Base-by-base conservation (phyloP, 1,140 invertebrate genomes). In the Zaprionus lachaisei region DNA sequence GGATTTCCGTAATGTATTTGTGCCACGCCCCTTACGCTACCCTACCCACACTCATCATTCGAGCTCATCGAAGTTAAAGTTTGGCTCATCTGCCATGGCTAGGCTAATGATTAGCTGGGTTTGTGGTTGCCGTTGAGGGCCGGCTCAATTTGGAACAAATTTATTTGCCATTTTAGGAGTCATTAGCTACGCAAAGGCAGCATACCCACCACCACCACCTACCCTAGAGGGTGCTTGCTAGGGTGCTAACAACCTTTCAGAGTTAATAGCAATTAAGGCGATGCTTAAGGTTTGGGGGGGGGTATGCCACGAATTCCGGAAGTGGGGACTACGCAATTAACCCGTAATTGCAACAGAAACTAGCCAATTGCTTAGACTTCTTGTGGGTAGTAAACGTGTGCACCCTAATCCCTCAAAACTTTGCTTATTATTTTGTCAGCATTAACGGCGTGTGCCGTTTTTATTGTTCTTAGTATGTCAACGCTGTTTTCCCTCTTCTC, bases 81-180 rank as follows among this genome's bases (percentile, higher is more conserved):
- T 44, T n/a, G 2, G 0, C 5, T 41, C 15, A 41, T 14, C 38
- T n/a, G 5, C 38, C 5, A 44, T 44, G 5, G 38, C 15, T 44
- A 15, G 6, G 15, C 7, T 47, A 47, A n/a, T 47, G 7, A 9
- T 47, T 47, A 17, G 1, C 41, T n/a, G n/a, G 41, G 41, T 17
- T 57, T 72, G 62, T 15, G 69, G 62, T 72, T 65, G 28, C 37
- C 31, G 41, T 47, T 17, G n/a, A 9, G n/a, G 1, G 41, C 41
- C 7, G n/a, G 9, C 2, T 4, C 41, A 47, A 47, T 47, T 47
- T 9, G 17, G 5, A 17, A 56, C 55, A 71, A 49, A 77, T 77
- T 67, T 67, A 61, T 72, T 77, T 77, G 41, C 69, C 20, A 63
- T 72, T 77, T 72, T 72, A 72, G 74, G 63, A 67, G 49, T 61